These are phyloP conservation scores for Drosophila mulleri DNA, from an alignment of 2,888 invertebrate species.

Conservation along the genomic window DNA sequence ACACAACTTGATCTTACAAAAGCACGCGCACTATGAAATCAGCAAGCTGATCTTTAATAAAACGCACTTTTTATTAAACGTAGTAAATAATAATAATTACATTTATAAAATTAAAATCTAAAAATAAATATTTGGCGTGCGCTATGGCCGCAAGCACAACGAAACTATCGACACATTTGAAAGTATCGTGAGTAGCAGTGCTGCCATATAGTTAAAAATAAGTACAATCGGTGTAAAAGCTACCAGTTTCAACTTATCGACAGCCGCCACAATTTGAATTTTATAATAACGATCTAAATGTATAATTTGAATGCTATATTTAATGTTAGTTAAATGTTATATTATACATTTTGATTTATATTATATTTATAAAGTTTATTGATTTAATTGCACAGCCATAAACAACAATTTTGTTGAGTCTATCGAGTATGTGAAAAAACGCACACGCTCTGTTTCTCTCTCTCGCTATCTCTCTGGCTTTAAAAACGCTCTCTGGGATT, in stretches of 20 bases:
- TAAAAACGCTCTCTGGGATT: conserved; percentile 4
- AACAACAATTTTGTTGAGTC: background rate
- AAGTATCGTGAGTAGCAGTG: conserved; percentile 3
- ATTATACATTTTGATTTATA: no score
- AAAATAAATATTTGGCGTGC: background rate
- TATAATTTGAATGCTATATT: background rate
- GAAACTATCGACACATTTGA: conserved; percentile 4
- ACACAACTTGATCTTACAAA: background rate
- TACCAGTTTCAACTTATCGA: conserved; percentile 2
- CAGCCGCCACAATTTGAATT: conserved; percentile 1
- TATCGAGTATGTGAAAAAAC: conserved; percentile 29
- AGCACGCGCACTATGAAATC: no score
- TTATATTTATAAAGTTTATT: background rate
- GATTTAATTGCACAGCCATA: no score
- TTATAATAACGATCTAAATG: background rate
- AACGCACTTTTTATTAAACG: background rate
- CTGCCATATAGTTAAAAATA: conserved; percentile 6
- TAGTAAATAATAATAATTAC: background rate
- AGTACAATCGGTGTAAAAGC: background rate
- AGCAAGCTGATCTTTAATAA: rapidly evolving
- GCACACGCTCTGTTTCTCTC: background rate
- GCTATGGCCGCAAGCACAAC: background rate
- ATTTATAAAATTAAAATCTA: no score
- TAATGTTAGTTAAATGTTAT: no score
- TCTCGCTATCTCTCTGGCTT: background rate